Evolutionary conservation across 1,140 invertebrate species (phyloP).

Genomic region (Lepidurus couesii): DNA sequence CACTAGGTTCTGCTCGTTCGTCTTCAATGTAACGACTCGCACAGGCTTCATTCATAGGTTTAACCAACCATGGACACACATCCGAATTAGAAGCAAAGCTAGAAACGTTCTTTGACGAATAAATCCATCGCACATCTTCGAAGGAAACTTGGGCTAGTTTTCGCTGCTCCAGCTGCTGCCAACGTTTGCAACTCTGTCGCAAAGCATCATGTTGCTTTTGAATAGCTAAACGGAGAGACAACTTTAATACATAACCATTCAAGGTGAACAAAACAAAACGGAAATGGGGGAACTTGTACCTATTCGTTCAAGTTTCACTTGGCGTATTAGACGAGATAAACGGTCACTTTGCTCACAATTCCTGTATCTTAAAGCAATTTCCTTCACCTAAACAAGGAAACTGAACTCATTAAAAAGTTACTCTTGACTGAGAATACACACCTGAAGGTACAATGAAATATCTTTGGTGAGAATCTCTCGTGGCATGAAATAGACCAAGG

Average conservation of each 20-base stretch:
- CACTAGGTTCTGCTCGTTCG: background rate
- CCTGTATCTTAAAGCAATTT: background rate
- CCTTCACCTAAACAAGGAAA: background rate
- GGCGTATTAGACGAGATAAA: background rate
- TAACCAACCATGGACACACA: background rate
- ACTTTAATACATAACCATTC: background rate
- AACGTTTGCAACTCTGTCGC: background rate
- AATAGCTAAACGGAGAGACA: background rate
- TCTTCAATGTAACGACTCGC: background rate
- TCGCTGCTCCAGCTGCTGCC: background rate
- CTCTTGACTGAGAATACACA: background rate
- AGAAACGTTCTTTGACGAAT: background rate
- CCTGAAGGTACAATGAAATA: background rate
- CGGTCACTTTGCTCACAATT: background rate
- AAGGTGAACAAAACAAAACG: background rate
- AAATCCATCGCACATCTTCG: background rate
- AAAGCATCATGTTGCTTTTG: background rate
- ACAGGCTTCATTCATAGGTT: background rate
- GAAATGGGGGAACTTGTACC: background rate
- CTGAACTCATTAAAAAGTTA: background rate
- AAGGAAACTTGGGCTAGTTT: background rate
- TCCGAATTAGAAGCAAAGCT: background rate
- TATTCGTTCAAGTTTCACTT: background rate
- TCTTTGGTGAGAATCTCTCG: background rate
- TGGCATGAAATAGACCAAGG: constrained; percentile 4